These are phyloP conservation scores for Fringilla coelebs DNA, from an alignment of 2,797 vertebrate genomes.

Conservation along the genomic window DNA sequence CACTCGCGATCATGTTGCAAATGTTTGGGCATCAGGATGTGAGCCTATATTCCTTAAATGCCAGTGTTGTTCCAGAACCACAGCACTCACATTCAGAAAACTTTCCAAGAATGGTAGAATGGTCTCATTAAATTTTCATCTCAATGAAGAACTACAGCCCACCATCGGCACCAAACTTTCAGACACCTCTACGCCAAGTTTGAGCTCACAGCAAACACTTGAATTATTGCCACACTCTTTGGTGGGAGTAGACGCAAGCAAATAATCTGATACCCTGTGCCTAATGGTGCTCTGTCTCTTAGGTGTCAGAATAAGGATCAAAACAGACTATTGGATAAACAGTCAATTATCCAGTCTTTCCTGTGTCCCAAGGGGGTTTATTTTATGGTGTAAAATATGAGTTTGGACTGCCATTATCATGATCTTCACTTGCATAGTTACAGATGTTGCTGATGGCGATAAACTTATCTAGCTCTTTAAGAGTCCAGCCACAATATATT, in stretches of 20 bases:
- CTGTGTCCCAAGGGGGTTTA: neutral
- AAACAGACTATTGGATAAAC: neutral
- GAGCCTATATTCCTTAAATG: neutral
- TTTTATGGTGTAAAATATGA: neutral
- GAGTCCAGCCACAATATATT: neutral
- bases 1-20: neutral
- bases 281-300: neutral
- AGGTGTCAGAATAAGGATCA: neutral
- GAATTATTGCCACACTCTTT: neutral
- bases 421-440: neutral
- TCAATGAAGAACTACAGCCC: neutral
- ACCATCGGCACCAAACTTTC: neutral
- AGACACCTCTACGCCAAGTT: neutral
- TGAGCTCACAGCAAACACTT: neutral
- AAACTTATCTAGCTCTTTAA: slow-evolving; percentile 14
- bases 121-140: neutral
- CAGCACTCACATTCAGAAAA: neutral
- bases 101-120: neutral
- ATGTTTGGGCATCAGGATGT: neutral
- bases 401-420: neutral
- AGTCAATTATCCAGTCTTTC: neutral
- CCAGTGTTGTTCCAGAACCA: neutral
- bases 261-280: neutral
- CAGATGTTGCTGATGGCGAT: neutral
- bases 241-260: neutral